Evolutionary conservation across 2,797 vertebrate species (phyloP).

Genomic region (Cichlasoma orientale): DNA sequence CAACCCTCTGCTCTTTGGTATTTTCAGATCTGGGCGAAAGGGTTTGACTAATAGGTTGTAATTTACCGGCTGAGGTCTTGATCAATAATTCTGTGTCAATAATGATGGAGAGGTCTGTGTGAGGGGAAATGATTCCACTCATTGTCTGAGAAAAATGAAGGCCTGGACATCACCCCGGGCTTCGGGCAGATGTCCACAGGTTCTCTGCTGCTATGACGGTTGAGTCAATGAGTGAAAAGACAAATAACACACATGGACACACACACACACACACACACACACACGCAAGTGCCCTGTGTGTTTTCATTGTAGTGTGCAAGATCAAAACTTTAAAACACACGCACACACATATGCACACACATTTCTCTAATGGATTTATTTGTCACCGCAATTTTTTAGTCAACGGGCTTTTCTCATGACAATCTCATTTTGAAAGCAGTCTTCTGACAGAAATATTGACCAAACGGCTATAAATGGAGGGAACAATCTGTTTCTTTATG

Average conservation of each 20-base stretch:
- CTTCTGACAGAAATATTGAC: slow-evolving; percentile 69
- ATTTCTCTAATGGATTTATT: slow-evolving; percentile 40
- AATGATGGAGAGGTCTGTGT: slow-evolving; percentile 73
- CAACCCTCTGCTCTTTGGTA: slow-evolving; percentile 19
- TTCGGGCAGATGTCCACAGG: slow-evolving; percentile 72
- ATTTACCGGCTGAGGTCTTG: slow-evolving; percentile 62
- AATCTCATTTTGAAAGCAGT: slow-evolving; percentile 54
- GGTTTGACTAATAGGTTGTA: slow-evolving; percentile 77
- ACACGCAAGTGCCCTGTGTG: not conserved
- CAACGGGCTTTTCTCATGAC: slow-evolving; percentile 45
- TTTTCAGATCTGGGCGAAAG: slow-evolving; percentile 58
- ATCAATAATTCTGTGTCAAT: slow-evolving; percentile 78
- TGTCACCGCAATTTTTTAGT: slow-evolving; percentile 39
- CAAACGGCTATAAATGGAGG: slow-evolving; percentile 40
- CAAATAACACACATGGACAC: slow-evolving; percentile 42
- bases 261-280: slow-evolving; percentile 1
- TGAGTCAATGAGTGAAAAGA: slow-evolving; percentile 61
- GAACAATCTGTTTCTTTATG: slow-evolving; percentile 56
- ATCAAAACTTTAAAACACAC: slow-evolving; percentile 51
- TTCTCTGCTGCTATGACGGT: slow-evolving; percentile 53
- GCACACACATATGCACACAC: slow-evolving; percentile 28
- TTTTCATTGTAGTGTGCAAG: slow-evolving; percentile 29
- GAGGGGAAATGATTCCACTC: slow-evolving; percentile 73
- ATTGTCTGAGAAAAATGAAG: slow-evolving; percentile 79
- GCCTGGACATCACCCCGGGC: slow-evolving; percentile 59